Conservation (phyloP, 2,113 vertebrate genomes). For the Rhinoderma darwinii region DNA sequence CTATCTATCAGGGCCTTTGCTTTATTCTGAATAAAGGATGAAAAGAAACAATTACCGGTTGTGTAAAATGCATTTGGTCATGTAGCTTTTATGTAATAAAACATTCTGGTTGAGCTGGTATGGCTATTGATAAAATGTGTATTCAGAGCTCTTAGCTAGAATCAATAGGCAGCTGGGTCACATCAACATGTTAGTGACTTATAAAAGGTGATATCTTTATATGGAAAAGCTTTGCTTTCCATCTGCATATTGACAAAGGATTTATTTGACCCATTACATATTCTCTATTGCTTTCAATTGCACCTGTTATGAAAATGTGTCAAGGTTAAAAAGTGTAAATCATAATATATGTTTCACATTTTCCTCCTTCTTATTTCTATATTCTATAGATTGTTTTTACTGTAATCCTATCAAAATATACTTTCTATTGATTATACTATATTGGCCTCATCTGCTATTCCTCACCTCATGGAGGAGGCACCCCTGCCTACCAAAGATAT, state of each 20-base stretch:
- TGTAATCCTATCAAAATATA: no score
- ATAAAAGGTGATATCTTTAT: constrained; percentile 2
- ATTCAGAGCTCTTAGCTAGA: neutral
- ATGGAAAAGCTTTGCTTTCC: constrained; percentile 12
- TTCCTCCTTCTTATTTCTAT: neutral
- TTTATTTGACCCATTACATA: neutral
- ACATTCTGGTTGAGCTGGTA: neutral
- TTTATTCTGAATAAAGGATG: neutral
- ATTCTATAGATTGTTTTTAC: no score
- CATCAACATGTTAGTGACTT: neutral
- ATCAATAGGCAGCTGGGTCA: neutral
- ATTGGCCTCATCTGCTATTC: no score
- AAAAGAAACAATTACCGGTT: neutral
- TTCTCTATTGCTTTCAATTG: neutral
- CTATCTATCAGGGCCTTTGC: neutral
- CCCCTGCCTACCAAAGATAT: no score
- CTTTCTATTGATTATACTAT: no score
- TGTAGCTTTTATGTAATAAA: neutral
- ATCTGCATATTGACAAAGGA: neutral
- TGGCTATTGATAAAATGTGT: neutral
- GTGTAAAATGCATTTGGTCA: neutral
- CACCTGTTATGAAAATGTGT: neutral
- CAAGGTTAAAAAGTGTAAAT: neutral
- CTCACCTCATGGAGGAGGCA: no score
- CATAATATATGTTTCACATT: neutral